Evolutionary conservation across 1,140 invertebrate species (phyloP).

Genomic region (fruit fly (Drosophila melanogaster)): DNA sequence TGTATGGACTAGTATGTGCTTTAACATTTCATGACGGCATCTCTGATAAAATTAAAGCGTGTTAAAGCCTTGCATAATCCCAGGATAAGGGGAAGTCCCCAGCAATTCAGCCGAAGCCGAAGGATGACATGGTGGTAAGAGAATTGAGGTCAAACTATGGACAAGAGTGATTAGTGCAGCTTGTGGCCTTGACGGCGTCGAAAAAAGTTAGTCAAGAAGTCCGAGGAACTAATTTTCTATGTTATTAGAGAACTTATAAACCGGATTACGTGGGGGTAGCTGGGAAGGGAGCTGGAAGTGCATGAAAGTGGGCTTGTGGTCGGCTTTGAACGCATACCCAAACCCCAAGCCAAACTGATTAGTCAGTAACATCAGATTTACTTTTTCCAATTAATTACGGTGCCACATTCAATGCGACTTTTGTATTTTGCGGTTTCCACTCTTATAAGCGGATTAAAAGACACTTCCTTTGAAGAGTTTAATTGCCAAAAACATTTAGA

Average conservation of each 20-base stretch:
- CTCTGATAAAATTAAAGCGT: slow-evolving; percentile 1
- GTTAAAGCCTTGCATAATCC: neutral
- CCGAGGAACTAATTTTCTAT: too few species aligned
- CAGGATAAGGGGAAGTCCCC: slow-evolving; percentile 2
- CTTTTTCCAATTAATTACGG: slow-evolving; percentile 15
- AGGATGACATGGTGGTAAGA: neutral
- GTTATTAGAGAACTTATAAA: too few species aligned
- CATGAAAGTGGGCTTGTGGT: too few species aligned
- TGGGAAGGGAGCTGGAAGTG: too few species aligned
- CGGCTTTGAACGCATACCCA: too few species aligned
- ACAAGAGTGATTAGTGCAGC: slow-evolving; percentile 11
- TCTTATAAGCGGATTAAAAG: slow-evolving; percentile 9
- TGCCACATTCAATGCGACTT: slow-evolving; percentile 5
- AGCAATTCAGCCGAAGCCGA: too few species aligned
- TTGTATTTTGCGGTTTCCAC: slow-evolving; percentile 9
- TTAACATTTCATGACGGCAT: neutral
- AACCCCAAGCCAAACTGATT: too few species aligned
- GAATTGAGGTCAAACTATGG: neutral
- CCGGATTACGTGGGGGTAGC: too few species aligned
- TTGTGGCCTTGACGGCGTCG: slow-evolving; percentile 1
- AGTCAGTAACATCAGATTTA: neutral
- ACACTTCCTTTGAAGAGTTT: neutral
- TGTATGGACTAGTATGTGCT: neutral
- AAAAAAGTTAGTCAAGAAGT: too few species aligned
- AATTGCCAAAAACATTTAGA: slow-evolving; percentile 14